A percentile compares a stretch with the other conserved stretches of the same genome.
Evolutionary conservation across 2,888 invertebrate species (phyloP).

Genomic region (Sinelater perroti): DNA sequence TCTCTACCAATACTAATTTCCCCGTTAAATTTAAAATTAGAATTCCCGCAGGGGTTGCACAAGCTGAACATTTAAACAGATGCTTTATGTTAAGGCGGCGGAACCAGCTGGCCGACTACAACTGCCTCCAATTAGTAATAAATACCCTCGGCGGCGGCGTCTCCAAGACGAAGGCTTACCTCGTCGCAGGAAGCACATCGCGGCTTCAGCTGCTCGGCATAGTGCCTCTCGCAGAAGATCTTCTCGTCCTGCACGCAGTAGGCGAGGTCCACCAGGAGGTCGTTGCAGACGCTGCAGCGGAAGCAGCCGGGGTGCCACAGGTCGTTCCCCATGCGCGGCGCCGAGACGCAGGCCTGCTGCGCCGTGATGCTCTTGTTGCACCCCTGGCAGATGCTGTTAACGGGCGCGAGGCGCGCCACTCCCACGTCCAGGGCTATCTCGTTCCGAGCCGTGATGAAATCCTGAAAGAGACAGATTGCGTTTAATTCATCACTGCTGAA

Average conservation of each 20-base stretch:
- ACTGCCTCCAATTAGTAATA: neutral
- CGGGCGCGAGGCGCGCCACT: slow-evolving; percentile 55
- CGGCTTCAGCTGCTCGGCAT: slow-evolving; percentile 94
- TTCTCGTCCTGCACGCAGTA: slow-evolving; percentile 92
- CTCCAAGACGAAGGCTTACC: no score
- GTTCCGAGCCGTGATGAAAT: slow-evolving; percentile 93
- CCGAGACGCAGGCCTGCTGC: slow-evolving; percentile 79
- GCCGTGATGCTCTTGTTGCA: slow-evolving; percentile 82
- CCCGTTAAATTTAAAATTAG: slow-evolving; percentile 23
- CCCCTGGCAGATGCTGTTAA: slow-evolving; percentile 71
- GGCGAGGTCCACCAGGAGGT: slow-evolving; percentile 94
- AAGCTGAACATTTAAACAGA: slow-evolving; percentile 17
- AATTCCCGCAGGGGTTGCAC: slow-evolving; percentile 16
- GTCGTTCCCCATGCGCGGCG: slow-evolving; percentile 55
- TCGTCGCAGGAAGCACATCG: slow-evolving; percentile 97
- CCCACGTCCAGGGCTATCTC: slow-evolving; percentile 97
- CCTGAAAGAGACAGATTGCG: slow-evolving; percentile 62
- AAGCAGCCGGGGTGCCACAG: slow-evolving; percentile 96
- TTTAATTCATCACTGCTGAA: neutral
- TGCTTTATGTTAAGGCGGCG: slow-evolving; percentile 5
- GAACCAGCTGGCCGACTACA: slow-evolving; percentile 14
- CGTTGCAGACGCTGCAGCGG: slow-evolving; percentile 85
- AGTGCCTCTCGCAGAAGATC: slow-evolving; percentile 94
- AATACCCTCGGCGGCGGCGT: no score
- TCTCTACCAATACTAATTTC: slow-evolving; percentile 25